A percentile compares a stretch with the other conserved stretches of the same genome.
Conservation (phyloP, 2,113 vertebrate species). For the Carollia perspicillata region DNA sequence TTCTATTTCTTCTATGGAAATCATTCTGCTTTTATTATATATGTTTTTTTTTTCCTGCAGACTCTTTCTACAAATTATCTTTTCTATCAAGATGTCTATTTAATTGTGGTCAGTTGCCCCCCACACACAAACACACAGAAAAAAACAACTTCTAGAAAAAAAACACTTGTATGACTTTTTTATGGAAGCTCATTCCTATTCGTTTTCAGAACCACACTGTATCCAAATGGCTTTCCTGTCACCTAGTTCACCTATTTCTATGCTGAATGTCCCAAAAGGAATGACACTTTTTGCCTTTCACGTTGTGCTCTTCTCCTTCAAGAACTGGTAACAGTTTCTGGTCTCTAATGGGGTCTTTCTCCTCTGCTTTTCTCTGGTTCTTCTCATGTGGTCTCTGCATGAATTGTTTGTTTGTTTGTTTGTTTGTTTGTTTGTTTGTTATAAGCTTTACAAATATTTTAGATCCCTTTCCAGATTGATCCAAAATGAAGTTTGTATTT, state of each 20-base stretch:
- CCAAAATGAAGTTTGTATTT: background rate
- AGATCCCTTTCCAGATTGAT: background rate
- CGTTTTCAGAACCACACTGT: background rate
- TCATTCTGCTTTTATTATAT: background rate
- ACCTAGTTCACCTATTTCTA: background rate
- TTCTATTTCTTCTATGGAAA: background rate
- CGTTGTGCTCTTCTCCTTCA: background rate
- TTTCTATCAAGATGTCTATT: background rate
- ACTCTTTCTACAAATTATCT: background rate
- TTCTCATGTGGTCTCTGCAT: background rate
- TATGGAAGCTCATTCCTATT: background rate
- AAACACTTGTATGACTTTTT: background rate
- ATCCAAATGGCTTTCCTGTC: background rate
- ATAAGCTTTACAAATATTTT: background rate
- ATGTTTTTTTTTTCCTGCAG: background rate
- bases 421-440: background rate
- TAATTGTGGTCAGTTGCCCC: background rate
- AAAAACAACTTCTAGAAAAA: background rate
- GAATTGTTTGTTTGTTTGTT: background rate
- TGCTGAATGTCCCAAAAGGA: background rate
- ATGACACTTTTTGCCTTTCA: background rate
- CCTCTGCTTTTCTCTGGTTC: background rate
- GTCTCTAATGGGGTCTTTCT: background rate
- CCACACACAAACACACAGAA: background rate
- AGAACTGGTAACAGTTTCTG: background rate